Evolutionary conservation across 2,797 vertebrate species (phyloP).

Genomic region (Pygocentrus nattereri): DNA sequence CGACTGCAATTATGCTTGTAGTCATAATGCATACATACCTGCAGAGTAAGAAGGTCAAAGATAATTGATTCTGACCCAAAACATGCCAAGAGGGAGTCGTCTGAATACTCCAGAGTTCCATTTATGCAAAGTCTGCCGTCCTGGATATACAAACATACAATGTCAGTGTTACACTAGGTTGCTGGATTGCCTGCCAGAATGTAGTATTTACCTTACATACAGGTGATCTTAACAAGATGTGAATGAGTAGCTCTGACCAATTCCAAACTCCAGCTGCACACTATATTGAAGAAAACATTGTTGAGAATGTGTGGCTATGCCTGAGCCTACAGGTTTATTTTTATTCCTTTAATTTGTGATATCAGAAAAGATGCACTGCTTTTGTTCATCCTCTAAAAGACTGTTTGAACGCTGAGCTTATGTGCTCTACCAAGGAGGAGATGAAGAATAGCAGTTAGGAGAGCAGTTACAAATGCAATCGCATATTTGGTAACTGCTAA

Average conservation of each 20-base stretch:
- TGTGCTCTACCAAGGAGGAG: conserved; percentile 1
- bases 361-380: neutral
- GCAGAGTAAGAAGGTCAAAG: neutral
- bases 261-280: neutral
- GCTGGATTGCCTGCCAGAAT: conserved; percentile 13
- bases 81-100: conserved; percentile 8
- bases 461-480: conserved; percentile 31
- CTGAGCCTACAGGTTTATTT: neutral
- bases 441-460: conserved; percentile 33
- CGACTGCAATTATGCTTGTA: conserved; percentile 5
- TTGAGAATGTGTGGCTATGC: neutral
- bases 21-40: conserved; percentile 9
- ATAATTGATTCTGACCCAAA: conserved; percentile 36
- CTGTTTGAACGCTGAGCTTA: conserved; percentile 26
- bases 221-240: neutral
- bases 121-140: conserved; percentile 15
- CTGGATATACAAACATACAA: conserved; percentile 16
- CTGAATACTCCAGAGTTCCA: conserved; percentile 1
- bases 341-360: neutral
- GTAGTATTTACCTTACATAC: neutral
- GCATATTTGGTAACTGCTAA: conserved; percentile 17
- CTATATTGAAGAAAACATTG: neutral
- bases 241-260: neutral
- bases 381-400: conserved; percentile 42
- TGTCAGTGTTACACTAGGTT: neutral